Base-by-base conservation (phyloP, 2,113 vertebrate genomes). In the Elgaria multicarinata region DNA sequence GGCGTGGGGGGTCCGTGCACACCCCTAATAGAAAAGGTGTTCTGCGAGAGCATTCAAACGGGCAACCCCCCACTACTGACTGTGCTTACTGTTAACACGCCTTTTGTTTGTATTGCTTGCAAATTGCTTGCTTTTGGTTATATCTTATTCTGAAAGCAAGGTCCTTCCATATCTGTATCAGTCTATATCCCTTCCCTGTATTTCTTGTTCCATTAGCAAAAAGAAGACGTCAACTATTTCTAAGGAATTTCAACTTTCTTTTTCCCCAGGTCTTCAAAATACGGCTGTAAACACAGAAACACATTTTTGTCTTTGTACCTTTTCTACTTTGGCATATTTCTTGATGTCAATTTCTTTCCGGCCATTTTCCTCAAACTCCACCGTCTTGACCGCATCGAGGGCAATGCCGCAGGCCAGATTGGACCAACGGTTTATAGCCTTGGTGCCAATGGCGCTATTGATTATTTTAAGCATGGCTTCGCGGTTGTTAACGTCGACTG, bases 321-420 rank as follows among this genome's bases (percentile, higher is more conserved):
- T 99, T 93, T 99, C 99, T 26, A 99, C 98, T 88, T 98, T 99
- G 84, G 99, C 99, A 0, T 99, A 99, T 76, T 99, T 99, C 96
- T 99, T 99, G 92, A 99, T 99, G 95, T 99, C 99, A 0, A 99
- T 99, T 93, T 99, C 99, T 85, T 97, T 99, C 39, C 98, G 97
- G 6, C 99, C 99, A 0, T 98, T 98, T 31, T 99, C 99, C 64
- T 99, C 99, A 62, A 98, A 91, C 91, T 99, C 98, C 85, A 99
- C 99, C 0, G 98, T 99, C 42, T 94, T 97, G 0, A 99, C 99
- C 0, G 99, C 99, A 1, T 99, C 98, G 0, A 99, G 95, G 0
- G 98, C 98, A 0, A 99, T 98, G 95, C 89, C 95, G 31, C 98
- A 99, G 87, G 98, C 98, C 95, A 99, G 26, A n/a, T 97, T 97